Percentiles rank a stretch among this genome's conserved stretches.
These are phyloP conservation scores for Orestias chungarensis DNA, from an alignment of 2,797 vertebrate species.

Conservation along the genomic window DNA sequence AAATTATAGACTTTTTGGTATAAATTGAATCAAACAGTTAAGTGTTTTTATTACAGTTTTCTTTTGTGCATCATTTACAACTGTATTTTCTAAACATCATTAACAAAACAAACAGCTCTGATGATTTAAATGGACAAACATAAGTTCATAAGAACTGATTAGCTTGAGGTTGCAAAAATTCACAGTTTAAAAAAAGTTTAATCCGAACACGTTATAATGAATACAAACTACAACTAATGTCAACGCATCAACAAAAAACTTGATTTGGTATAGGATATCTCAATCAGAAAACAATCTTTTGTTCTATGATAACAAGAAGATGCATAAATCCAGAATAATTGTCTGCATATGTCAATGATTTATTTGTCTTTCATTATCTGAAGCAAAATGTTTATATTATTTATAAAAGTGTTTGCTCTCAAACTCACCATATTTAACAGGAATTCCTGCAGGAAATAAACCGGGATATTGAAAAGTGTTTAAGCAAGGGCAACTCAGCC, in stretches of 20 bases:
- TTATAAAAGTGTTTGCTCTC: slow-evolving; percentile 1
- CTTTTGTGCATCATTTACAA: background rate
- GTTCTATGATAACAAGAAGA: background rate
- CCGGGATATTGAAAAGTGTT: background rate
- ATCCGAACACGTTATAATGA: background rate
- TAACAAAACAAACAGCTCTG: background rate
- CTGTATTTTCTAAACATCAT: background rate
- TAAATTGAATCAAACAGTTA: too few species aligned
- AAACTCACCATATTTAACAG: background rate
- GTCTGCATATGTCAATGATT: background rate
- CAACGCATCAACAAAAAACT: background rate
- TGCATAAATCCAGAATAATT: background rate
- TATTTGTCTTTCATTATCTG: slow-evolving; percentile 2
- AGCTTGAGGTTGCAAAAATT: background rate
- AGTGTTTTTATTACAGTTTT: background rate
- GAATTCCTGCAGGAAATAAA: background rate
- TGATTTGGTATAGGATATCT: background rate
- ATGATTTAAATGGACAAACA: background rate
- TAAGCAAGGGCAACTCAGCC: slow-evolving; percentile 4
- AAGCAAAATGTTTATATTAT: background rate
- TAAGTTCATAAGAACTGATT: background rate
- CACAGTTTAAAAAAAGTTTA: background rate
- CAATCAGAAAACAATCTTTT: background rate
- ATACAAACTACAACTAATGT: background rate
- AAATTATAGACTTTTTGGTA: too few species aligned